Percentiles rank a stretch among this genome's conserved stretches.
Conservation (phyloP, 1,140 invertebrate genomes). For the Globodera rostochiensis region DNA sequence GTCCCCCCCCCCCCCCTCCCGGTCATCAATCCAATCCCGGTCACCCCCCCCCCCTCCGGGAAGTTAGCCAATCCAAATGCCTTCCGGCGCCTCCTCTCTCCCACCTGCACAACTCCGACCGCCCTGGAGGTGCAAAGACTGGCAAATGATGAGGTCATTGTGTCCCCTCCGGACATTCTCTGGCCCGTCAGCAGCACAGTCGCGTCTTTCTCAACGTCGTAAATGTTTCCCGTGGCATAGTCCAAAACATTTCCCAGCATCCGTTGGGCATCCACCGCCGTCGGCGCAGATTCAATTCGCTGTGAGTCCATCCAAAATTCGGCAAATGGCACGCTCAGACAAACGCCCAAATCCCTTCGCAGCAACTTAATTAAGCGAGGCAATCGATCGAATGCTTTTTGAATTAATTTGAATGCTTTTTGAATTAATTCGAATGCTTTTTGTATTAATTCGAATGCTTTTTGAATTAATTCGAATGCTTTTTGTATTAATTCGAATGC, state of each 20-base stretch:
- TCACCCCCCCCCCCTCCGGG: too few species aligned
- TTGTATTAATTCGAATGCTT: constrained; percentile 2
- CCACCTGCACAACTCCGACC: constrained; percentile 57
- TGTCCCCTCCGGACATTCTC: constrained; percentile 57
- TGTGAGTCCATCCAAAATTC: constrained; percentile 55
- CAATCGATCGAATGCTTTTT: not conserved
- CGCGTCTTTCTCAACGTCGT: constrained; percentile 59
- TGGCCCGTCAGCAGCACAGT: constrained; percentile 59
- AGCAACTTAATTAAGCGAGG: constrained; percentile 48
- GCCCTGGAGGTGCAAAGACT: constrained; percentile 60
- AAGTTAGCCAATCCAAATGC: not conserved
- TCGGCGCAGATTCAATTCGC: constrained; percentile 40
- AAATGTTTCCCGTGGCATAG: constrained; percentile 61
- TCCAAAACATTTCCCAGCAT: constrained; percentile 57
- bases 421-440: not conserved
- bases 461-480: constrained; percentile 10
- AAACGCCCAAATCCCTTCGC: constrained; percentile 57
- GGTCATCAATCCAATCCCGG: too few species aligned
- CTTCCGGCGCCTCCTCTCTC: not conserved
- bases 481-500: constrained; percentile 12
- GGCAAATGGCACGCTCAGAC: constrained; percentile 60
- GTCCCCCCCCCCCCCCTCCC: too few species aligned
- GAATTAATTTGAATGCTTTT: constrained; percentile 2
- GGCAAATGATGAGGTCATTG: constrained; percentile 50
- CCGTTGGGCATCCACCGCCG: constrained; percentile 51